A percentile compares a stretch with the other conserved stretches of the same genome.
Evolutionary conservation across 2,113 vertebrate genomes (phyloP).

Genomic region (Apteryx mantelli): DNA sequence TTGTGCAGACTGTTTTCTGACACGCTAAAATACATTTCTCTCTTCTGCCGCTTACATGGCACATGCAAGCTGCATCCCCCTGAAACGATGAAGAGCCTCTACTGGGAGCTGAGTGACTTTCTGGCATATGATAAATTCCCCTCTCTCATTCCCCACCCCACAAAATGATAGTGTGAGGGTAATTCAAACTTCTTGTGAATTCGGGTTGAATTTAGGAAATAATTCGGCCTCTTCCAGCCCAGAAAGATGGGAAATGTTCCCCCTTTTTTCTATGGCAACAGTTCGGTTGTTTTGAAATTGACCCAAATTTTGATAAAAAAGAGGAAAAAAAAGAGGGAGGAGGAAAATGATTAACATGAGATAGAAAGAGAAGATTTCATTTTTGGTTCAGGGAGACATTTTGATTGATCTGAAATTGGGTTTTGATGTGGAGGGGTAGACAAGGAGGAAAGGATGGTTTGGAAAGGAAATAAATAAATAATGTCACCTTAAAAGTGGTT

Average conservation of each 20-base stretch:
- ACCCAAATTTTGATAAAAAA: background rate
- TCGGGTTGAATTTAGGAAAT: background rate
- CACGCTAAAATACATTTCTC: background rate
- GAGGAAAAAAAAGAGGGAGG: background rate
- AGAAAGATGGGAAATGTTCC: background rate
- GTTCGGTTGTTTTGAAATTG: background rate
- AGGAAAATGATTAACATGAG: background rate
- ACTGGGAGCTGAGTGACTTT: conserved; percentile 46
- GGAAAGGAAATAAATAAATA: too few species aligned
- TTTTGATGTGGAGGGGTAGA: background rate
- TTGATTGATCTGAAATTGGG: background rate
- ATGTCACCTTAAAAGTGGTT: too few species aligned
- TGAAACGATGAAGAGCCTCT: conserved; percentile 50
- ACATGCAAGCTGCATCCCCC: conserved; percentile 2
- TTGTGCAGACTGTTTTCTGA: conserved; percentile 11
- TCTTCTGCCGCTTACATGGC: background rate
- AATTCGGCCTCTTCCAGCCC: background rate
- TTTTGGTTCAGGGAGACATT: background rate
- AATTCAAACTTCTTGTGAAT: background rate
- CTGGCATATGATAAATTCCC: conserved; percentile 45
- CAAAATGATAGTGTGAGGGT: background rate
- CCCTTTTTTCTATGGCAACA: background rate
- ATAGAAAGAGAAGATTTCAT: background rate
- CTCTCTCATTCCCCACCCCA: background rate
- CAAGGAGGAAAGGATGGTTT: too few species aligned